A percentile compares a stretch with the other conserved stretches of the same genome.
Evolutionary conservation across 2,113 vertebrate species (phyloP).

Genomic region (Ailurus styani): DNA sequence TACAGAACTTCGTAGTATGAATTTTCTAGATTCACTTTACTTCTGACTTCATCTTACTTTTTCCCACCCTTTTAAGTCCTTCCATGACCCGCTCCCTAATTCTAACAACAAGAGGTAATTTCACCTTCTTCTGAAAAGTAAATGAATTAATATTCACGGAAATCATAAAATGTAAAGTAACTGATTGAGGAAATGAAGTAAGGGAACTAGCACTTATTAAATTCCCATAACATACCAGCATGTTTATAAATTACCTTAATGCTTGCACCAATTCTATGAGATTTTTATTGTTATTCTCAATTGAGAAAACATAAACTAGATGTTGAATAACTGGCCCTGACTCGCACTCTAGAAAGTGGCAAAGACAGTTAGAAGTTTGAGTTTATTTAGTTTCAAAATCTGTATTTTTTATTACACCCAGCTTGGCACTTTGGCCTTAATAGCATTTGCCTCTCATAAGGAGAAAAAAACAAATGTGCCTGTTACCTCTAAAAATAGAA

Average conservation of each 20-base stretch:
- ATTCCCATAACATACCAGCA: not conserved
- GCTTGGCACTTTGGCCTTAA: not conserved
- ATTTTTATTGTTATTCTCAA: not conserved
- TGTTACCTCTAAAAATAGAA: not conserved
- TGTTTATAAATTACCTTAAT: not conserved
- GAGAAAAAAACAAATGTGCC: not conserved
- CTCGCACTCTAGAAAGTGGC: not conserved
- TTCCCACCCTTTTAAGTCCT: not conserved
- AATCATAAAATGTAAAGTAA: not conserved
- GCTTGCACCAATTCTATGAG: not conserved
- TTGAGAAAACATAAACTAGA: not conserved
- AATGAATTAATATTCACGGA: not conserved
- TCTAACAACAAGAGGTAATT: not conserved
- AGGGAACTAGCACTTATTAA: not conserved
- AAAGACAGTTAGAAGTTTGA: not conserved
- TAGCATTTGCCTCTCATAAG: not conserved
- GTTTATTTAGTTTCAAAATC: not conserved
- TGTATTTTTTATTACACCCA: not conserved
- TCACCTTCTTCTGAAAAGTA: not conserved
- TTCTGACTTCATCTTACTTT: not conserved
- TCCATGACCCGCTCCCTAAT: not conserved
- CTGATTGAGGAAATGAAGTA: not conserved
- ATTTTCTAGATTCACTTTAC: not conserved
- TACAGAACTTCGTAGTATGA: not conserved
- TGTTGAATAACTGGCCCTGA: not conserved